These are phyloP conservation scores for Argyra leucocephala DNA, from an alignment of 2,888 invertebrate species.

Conservation along the genomic window DNA sequence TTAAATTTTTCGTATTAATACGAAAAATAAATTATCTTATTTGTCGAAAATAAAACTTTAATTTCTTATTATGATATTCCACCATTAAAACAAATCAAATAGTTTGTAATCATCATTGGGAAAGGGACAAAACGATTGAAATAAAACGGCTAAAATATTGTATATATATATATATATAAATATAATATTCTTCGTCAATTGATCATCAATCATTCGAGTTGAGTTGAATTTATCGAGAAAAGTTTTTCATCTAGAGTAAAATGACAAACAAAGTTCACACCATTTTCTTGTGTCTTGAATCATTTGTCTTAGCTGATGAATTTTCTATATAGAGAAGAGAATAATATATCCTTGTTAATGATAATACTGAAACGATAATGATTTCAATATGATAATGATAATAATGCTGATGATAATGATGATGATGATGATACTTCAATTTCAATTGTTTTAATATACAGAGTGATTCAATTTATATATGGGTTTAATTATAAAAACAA, in stretches of 20 bases:
- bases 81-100: too few species aligned
- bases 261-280: background rate
- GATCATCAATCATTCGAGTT: background rate
- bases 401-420: background rate
- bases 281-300: background rate
- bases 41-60: too few species aligned
- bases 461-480: background rate
- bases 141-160: too few species aligned
- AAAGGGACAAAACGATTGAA: too few species aligned
- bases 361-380: background rate
- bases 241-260: background rate
- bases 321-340: background rate
- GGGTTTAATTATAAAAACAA: too few species aligned
- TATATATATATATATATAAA: too few species aligned
- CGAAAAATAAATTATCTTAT: too few species aligned
- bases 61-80: too few species aligned
- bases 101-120: too few species aligned
- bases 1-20: too few species aligned
- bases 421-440: background rate
- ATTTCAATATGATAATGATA: background rate
- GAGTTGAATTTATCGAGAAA: background rate
- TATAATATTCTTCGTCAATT: background rate
- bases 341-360: background rate
- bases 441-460: background rate
- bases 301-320: background rate